Evolutionary conservation across 2,113 vertebrate genomes (phyloP).

Genomic region (Rattus norvegicus): DNA sequence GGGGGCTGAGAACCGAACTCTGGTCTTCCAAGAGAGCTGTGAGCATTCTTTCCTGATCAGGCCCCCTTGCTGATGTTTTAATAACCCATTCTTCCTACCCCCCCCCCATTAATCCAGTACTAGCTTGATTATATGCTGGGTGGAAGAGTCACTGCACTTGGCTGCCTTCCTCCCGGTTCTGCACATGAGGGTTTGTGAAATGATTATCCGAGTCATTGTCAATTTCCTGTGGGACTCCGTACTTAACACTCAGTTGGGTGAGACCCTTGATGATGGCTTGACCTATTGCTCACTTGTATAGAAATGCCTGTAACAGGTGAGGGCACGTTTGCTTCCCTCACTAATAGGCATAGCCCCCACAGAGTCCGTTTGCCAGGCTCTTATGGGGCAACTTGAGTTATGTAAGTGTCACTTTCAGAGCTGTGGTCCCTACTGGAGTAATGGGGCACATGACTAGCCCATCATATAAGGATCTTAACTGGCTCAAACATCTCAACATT

Average conservation of each 20-base stretch:
- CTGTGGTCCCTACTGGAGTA: neutral
- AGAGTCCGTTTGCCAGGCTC: neutral
- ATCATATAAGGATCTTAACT: neutral
- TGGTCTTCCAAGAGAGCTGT: neutral
- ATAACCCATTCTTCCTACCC: neutral
- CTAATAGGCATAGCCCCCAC: neutral
- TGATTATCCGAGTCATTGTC: neutral
- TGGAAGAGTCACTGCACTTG: neutral
- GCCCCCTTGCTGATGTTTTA: neutral
- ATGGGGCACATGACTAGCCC: neutral
- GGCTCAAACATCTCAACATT: neutral
- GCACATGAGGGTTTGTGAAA: neutral
- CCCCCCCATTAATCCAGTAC: neutral
- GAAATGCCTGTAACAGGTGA: neutral
- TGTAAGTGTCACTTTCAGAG: neutral
- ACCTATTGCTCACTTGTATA: neutral
- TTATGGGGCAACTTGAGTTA: neutral
- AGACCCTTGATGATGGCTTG: neutral
- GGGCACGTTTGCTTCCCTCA: neutral
- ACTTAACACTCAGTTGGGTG: neutral
- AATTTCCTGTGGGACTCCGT: neutral
- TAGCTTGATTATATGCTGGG: neutral
- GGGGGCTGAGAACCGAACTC: neutral
- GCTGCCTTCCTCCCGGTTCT: neutral
- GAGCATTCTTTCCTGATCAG: neutral